These are phyloP conservation scores for Isichthys henryi DNA, from an alignment of 2,113 vertebrate species.

Conservation along the genomic window DNA sequence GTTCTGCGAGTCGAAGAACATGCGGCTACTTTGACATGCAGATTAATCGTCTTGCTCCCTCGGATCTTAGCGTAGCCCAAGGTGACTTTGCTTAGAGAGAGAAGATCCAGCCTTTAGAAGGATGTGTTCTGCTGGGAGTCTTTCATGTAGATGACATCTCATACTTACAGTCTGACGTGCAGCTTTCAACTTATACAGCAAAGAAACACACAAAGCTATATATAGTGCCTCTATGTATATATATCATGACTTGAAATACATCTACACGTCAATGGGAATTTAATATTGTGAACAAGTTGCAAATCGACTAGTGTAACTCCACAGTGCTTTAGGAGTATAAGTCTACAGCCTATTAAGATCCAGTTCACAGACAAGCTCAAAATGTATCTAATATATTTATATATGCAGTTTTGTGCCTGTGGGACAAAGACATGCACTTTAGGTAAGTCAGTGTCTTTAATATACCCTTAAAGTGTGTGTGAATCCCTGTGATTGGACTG, in stretches of 20 bases:
- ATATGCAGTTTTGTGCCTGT: neutral
- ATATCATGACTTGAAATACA: neutral
- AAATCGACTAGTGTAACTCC: neutral
- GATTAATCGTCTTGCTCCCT: neutral
- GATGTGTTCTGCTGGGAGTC: neutral
- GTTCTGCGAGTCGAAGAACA: neutral
- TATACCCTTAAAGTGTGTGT: neutral
- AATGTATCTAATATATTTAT: neutral
- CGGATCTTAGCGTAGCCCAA: neutral
- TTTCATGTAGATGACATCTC: constrained; percentile 2
- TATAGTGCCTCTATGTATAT: neutral
- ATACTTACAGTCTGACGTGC: neutral
- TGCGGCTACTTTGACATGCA: neutral
- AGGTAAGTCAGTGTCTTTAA: neutral
- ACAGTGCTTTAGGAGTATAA: neutral
- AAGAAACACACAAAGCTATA: neutral
- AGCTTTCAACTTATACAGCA: neutral
- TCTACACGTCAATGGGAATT: neutral
- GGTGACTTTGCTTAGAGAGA: constrained; percentile 6
- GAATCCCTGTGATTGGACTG: neutral
- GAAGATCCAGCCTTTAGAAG: neutral
- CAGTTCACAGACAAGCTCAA: neutral
- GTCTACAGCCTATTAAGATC: neutral
- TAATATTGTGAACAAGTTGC: neutral
- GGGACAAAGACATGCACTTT: neutral